Evolutionary conservation across 2,888 invertebrate species (phyloP).

Genomic region (Caprella mutica): DNA sequence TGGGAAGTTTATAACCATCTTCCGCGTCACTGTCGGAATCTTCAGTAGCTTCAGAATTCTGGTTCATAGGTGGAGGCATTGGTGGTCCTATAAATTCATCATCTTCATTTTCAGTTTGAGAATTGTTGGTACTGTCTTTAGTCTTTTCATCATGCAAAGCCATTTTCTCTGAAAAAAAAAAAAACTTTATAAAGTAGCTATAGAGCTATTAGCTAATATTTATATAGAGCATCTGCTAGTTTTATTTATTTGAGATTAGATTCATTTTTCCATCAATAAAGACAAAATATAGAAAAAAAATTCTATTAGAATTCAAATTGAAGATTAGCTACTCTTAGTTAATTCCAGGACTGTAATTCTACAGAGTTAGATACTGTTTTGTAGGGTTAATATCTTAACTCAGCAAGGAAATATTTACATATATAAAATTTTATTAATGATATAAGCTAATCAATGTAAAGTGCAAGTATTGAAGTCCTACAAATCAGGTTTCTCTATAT

Average conservation of each 20-base stretch:
- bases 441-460: too few relatives aligned
- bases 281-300: not conserved
- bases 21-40: constrained; percentile 33
- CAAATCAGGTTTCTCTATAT: too few relatives aligned
- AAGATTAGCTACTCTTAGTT: not conserved
- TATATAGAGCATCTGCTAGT: not conserved
- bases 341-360: too few relatives aligned
- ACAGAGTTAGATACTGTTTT: too few relatives aligned
- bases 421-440: too few relatives aligned
- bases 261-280: not conserved
- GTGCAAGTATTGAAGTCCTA: too few relatives aligned
- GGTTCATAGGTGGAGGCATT: constrained; percentile 41
- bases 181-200: not conserved
- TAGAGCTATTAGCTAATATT: not conserved
- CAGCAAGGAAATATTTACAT: too few relatives aligned
- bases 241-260: not conserved
- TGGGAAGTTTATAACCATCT: constrained; percentile 43
- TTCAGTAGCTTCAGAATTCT: constrained; percentile 37
- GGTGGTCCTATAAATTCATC: constrained; percentile 54
- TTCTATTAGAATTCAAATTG: not conserved
- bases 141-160: constrained; percentile 5
- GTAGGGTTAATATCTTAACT: too few relatives aligned
- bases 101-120: constrained; percentile 39
- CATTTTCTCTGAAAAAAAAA: constrained; percentile 19
- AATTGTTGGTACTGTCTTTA: not conserved